A percentile compares a stretch with the other conserved stretches of the same genome.
Conservation (phyloP, 2,888 invertebrate genomes). For the Stenchaetothrips biformis region DNA sequence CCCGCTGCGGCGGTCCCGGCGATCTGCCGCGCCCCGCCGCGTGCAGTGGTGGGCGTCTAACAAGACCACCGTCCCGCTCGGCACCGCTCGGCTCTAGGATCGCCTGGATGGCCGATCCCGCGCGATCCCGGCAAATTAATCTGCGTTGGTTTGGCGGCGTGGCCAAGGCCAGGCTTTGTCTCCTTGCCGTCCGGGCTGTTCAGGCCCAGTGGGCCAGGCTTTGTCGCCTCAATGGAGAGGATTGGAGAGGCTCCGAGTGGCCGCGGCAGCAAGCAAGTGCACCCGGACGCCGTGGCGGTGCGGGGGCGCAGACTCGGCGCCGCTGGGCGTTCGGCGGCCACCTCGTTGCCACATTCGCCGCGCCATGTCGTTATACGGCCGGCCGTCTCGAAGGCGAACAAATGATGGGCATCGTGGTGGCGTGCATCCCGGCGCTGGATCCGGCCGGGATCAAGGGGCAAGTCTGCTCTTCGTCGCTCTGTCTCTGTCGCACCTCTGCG, state of each 20-base stretch:
- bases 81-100: constrained; percentile 39
- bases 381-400: too few relatives aligned
- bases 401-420: too few relatives aligned
- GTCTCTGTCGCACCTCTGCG: not conserved
- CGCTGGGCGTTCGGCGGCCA: too few relatives aligned
- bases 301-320: not conserved
- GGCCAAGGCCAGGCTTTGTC: too few relatives aligned
- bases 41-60: not conserved
- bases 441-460: too few relatives aligned
- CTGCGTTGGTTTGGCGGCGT: too few relatives aligned
- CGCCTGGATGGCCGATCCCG: not conserved
- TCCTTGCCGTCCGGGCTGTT: too few relatives aligned
- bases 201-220: not conserved
- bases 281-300: not conserved
- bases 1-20: not conserved
- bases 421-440: not conserved
- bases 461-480: not conserved
- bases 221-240: not conserved
- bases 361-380: too few relatives aligned
- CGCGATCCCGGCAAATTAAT: too few relatives aligned
- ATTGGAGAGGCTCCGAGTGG: not conserved
- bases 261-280: not conserved
- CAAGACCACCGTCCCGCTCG: not conserved
- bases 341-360: too few relatives aligned
- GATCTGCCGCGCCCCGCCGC: not conserved